These are phyloP conservation scores for Patella caerulea DNA, from an alignment of 2,888 invertebrate genomes.

Conservation along the genomic window DNA sequence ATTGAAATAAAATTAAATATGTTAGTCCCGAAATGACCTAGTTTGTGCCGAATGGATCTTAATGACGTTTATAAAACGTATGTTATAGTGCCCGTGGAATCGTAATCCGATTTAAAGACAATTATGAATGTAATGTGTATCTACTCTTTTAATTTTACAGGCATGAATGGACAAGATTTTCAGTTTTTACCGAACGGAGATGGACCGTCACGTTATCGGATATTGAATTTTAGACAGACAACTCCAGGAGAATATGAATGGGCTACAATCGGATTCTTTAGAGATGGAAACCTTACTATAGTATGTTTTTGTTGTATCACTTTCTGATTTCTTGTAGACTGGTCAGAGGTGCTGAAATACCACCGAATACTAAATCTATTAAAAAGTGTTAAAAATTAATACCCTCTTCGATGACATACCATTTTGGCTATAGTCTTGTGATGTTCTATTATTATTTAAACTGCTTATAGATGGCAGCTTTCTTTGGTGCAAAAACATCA, in stretches of 20 bases:
- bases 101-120: too few species aligned
- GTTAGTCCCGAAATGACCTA: too few species aligned
- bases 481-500: too few species aligned
- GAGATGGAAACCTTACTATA: constrained; percentile 51
- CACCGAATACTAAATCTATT: neutral
- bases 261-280: constrained; percentile 66
- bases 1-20: too few species aligned
- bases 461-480: neutral
- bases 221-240: constrained; percentile 89
- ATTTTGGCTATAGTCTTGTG: too few species aligned
- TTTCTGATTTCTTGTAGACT: neutral
- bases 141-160: constrained; percentile 73
- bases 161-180: constrained; percentile 90
- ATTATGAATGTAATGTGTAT: too few species aligned
- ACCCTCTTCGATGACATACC: neutral
- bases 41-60: too few species aligned
- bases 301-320: constrained; percentile 40
- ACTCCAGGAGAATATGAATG: constrained; percentile 57
- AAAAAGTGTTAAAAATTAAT: neutral
- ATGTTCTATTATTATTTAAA: neutral
- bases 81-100: too few species aligned
- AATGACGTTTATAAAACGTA: too few species aligned
- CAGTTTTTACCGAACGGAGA: constrained; percentile 86
- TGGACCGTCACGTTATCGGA: constrained; percentile 94
- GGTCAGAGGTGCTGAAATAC: neutral